These are phyloP conservation scores for Drosophila pseudoananassae DNA, from an alignment of 1,140 invertebrate genomes.

Conservation along the genomic window DNA sequence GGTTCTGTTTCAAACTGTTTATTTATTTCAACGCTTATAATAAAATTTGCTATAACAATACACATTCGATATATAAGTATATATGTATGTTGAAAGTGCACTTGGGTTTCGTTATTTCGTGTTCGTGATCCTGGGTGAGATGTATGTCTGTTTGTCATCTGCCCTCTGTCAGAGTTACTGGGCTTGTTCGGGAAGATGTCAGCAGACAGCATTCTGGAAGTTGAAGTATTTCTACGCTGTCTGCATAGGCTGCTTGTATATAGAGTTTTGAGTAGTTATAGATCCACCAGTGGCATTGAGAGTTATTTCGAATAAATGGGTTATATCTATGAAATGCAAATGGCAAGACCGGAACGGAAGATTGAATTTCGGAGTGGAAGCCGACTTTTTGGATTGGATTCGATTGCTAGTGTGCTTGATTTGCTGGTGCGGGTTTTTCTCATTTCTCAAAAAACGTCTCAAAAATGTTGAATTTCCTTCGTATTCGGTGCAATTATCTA, in stretches of 20 bases:
- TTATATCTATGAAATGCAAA: constrained; percentile 23
- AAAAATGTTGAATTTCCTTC: constrained; percentile 51
- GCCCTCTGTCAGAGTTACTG: constrained; percentile 37
- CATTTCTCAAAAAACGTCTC: constrained; percentile 40
- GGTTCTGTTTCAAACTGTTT: constrained; percentile 71
- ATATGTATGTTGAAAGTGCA: constrained; percentile 69
- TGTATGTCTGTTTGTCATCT: constrained; percentile 26
- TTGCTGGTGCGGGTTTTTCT: constrained; percentile 24
- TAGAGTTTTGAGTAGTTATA: constrained; percentile 35
- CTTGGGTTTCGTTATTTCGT: constrained; percentile 59
- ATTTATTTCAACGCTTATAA: constrained; percentile 80
- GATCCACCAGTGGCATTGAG: constrained; percentile 72
- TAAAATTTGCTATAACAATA: constrained; percentile 76
- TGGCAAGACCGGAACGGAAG: constrained; percentile 62
- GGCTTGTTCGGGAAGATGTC: constrained; percentile 43
- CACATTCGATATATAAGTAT: constrained; percentile 66
- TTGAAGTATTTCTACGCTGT: constrained; percentile 49
- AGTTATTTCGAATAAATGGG: constrained; percentile 45
- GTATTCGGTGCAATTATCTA: constrained; percentile 67
- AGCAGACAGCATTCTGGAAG: constrained; percentile 38
- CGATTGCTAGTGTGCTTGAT: constrained; percentile 17
- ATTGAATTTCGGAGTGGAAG: constrained; percentile 64
- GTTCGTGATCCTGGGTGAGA: constrained; percentile 33
- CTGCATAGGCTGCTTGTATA: constrained; percentile 17
- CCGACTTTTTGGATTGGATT: constrained; percentile 26